Base-by-base conservation (phyloP, 2,888 invertebrate species). In the Cynaeus angustus region DNA sequence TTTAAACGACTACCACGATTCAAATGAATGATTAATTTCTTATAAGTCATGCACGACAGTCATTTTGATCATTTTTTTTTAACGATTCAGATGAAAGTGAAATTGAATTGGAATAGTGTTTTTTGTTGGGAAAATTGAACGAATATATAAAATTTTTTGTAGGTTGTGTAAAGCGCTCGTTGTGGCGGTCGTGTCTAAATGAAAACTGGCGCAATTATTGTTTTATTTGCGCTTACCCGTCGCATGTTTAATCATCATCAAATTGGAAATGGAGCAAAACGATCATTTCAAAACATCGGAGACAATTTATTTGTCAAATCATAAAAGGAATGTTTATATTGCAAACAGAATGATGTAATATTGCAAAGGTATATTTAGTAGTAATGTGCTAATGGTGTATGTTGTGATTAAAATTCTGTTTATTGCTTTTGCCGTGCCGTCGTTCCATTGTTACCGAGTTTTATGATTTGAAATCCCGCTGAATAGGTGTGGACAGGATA, bases 391-490 rank as follows among this genome's bases (percentile, higher is more conserved):
- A 85, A 84, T 85, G 83, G 84, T 81, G 80, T 84, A 83, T 83
- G 82, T 83, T 81, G 84, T 83, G 84, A 85, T 85, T 85, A 84
- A 85, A 85, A 83, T 82, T 81, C 83, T 80, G 83, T 84, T 85
- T 85, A 84, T 85, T 83, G 83, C 84, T 81, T 80, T 77, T 78
- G 74, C 16, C 46, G 66, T 70, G 74, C 72, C 79, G 78, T 81
- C 77, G 74, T 74, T 78, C 78, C 82, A 80, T 78, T 83, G 82
- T 83, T 80, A 80, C 79, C 73, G 80, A 81, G 78, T 83, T 83
- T 83, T 83, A 83, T 80, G 83, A 72, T 73, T 74, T 56, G 71
- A 74, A 73, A 75, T 72, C 69, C 72, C 70, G 74, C 43, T 70
- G 66, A 70, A 70, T 70, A 82, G 82, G 83, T 82, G 83, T 77